Base-by-base conservation (phyloP, 2,113 vertebrate genomes). In the Strigops habroptila region DNA sequence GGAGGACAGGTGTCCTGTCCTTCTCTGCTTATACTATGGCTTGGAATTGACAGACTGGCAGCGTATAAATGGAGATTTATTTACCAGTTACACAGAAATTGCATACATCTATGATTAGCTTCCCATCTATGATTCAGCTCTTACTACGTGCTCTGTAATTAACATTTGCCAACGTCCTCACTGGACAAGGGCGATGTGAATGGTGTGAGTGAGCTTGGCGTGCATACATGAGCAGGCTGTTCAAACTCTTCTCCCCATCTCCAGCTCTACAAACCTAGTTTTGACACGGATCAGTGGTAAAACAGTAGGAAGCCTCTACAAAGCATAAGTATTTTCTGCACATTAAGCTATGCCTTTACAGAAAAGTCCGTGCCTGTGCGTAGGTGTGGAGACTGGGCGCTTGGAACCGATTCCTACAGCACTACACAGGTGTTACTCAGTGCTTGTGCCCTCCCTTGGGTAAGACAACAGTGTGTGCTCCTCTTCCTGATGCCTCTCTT, bases 281-380 rank as follows among this genome's bases (percentile, higher is more conserved):
- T 7, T 30, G 57, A 39, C 35, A 8, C 4, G 6, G 6, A 1
- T 22, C 19, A 2, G n/a, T 24, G 52, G 59, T 44, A 12, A 43
- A 52, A 6, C 44, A 46, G 46, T 14, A 18, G 8, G 5, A 39
- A 46, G 44, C 2, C 12, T 15, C 39, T 53, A 14, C 35, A 73
- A 19, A 37, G 33, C 12, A 7, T 10, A 31, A 44, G 9, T 46
- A 23, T 16, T 51, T 88, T 25, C 71, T 14, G 44, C 23, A 37
- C 65, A 13, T 22, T 31, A 24, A 41, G 28, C 43, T 27, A 2
- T 3, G 31, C 3, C 0, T 33, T 35, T 14, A 46, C 59, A 44
- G 55, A 39, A 39, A 35, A 24, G 35, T 13, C 37, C 3, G 0
- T 19, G n/a, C n/a, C 27, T 14, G 2, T 3, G 0, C 4, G 25